phyloP scores from a whole-genome alignment of 1,140 invertebrate genomes.

The Neelides sp. region DNA sequence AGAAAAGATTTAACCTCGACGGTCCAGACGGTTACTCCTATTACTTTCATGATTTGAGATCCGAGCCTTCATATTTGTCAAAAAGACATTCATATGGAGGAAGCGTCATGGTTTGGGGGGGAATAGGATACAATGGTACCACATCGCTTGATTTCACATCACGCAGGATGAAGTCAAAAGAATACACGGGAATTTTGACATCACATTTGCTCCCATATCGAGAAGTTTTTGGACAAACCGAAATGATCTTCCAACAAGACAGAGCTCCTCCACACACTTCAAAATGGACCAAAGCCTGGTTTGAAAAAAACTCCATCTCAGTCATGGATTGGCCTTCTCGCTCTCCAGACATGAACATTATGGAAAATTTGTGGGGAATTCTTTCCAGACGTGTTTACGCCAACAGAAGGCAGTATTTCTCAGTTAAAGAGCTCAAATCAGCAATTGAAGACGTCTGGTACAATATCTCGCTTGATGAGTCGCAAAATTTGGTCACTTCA shows the following conservation, averaged over 20 bases:
- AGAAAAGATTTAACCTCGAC: constrained; percentile 18
- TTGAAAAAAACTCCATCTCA: constrained; percentile 25
- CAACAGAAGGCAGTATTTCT: background rate
- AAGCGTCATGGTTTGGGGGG: constrained; percentile 16
- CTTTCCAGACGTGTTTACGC: constrained; percentile 1
- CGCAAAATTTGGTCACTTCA: background rate
- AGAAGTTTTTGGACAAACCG: background rate
- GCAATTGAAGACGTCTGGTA: background rate
- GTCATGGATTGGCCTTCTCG: constrained; percentile 35
- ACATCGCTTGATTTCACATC: background rate
- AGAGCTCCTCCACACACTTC: constrained; percentile 35
- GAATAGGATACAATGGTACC: background rate
- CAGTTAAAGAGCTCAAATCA: background rate
- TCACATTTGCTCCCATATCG: background rate
- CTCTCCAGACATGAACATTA: constrained; percentile 36
- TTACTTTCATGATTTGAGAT: constrained; percentile 14
- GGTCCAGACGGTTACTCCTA: constrained; percentile 9
- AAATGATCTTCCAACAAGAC: constrained; percentile 33
- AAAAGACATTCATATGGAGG: constrained; percentile 12
- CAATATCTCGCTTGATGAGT: background rate
- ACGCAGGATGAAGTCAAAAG: background rate
- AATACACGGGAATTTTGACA: background rate
- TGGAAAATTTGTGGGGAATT: constrained; percentile 36
- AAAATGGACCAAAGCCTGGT: constrained; percentile 29
- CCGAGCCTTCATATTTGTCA: constrained; percentile 7